Conservation (phyloP, 2,113 vertebrate genomes). For the Lanius ludovicianus region DNA sequence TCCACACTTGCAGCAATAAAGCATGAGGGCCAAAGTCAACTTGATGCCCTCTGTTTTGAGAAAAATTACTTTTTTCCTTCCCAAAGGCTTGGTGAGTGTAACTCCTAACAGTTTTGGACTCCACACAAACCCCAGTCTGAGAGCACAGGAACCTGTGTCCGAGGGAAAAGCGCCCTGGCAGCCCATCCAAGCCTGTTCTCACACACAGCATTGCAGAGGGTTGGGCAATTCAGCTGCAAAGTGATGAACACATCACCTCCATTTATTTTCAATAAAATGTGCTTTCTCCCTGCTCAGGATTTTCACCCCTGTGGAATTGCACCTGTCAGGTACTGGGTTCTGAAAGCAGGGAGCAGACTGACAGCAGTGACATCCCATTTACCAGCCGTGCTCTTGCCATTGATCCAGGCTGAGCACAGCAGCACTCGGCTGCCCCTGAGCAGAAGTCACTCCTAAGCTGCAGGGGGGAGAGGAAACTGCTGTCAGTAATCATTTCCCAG, state of each 20-base stretch:
- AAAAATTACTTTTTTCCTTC: background rate
- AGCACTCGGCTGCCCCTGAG: background rate
- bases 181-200: background rate
- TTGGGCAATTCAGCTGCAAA: background rate
- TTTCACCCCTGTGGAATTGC: background rate
- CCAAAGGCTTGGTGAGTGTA: background rate
- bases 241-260: background rate
- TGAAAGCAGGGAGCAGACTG: background rate
- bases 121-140: background rate
- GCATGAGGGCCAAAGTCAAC: fast-evolving
- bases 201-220: background rate
- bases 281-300: background rate
- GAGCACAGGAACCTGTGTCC: fast-evolving
- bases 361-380: background rate
- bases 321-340: background rate
- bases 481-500: background rate
- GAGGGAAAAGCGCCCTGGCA: background rate
- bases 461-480: background rate
- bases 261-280: background rate
- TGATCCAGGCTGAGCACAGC: background rate
- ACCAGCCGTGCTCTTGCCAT: background rate
- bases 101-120: background rate
- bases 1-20: background rate
- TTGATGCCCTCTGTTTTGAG: background rate
- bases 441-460: background rate